Base-by-base conservation (phyloP, 2,113 vertebrate genomes). In the Coturnix japonica region DNA sequence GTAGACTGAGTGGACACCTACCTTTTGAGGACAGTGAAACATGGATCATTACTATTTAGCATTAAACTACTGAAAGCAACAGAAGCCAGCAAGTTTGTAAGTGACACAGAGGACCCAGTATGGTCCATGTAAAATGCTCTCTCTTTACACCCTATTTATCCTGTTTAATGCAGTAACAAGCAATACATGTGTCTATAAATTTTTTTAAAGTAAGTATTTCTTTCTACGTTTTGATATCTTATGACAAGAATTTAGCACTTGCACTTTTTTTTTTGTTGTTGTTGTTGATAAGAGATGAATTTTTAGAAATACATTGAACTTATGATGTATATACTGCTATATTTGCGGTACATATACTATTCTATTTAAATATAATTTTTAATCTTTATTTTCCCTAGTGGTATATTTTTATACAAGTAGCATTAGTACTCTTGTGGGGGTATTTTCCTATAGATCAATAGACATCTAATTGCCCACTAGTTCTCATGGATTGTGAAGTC, bases 341-440 rank as follows among this genome's bases (percentile, higher is more conserved):
- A 31, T 75, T 75, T 85, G 30, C 21, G 41, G 63, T 28, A 11
- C 25, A 26, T 9, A 3, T 37, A 17, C 3, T 23, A 9, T 41
- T 37, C 22, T 2, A 60, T 60, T 43, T 75, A 72, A 64, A 41
- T 37, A 43, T 9, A 37, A 75, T 25, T 95, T 96, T 91, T n/a
- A 85, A 85, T 82, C 47, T 89, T 6, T 96, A 46, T 97, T 96
- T 96, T 94, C 83, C 56, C 46, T 81, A 31, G 43, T 90, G 70
- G 17, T 30, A 19, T 94, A 82, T 95, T 96, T 94, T 95, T 83
- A 93, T 91, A 89, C 53, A 94, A 77, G 85, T 84, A 76, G 30
- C 92, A 91, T 93, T 93, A 90, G 60, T 85, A 93, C 33, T 89
- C 60, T 95, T 93, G 63, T 85, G 43, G 89, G 54, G 75, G 13